Base-by-base conservation (phyloP, 2,113 vertebrate genomes). In the Leucopsar rothschildi region DNA sequence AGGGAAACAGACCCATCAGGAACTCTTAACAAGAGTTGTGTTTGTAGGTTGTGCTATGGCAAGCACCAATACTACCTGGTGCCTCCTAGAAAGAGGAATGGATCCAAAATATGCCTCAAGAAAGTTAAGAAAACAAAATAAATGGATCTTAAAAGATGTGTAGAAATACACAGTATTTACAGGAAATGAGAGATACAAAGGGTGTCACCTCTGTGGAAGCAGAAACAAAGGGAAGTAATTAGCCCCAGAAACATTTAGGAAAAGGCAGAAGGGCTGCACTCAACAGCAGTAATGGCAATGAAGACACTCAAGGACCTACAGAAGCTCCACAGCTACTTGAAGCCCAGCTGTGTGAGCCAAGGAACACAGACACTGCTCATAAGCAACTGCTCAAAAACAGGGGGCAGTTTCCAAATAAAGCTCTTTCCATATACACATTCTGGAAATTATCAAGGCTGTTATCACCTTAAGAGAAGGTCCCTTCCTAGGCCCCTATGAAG, bases 401-500 rank as follows among this genome's bases (percentile, higher is more conserved):
- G 22, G 7, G 3, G 14, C 13, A 31, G 53, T 19, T 86, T 27
- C 92, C 63, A 53, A 89, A 45, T 19, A 29, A 31, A 91, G n/a
- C 57, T 87, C 47, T 42, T 91, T 84, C 56, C 66, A 85, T 3
- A 18, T 15, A 12, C 27, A 11, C 1, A 4, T 17, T 2, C 52
- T 5, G 1, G 70, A 63, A 68, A 57, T 0, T 1, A 68, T 11
- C 18, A 28, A n/a, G 49, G 61, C 33, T 80, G 31, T 28, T 29
- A 40, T 0, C 35, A 76, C 44, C 29, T 15, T 4, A 71, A 61
- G 25, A 45, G 63, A 75, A 96, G 1, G 27, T 13, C 19, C 33
- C 12, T 59, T 59, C 35, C 14, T 1, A n/a, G 22, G 59, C 22
- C 19, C 65, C 47, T 5, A 0, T 0, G 0, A 79, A 85, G 66